These are phyloP conservation scores for Sminthurides bifidus DNA, from an alignment of 1,140 invertebrate genomes.

Conservation along the genomic window DNA sequence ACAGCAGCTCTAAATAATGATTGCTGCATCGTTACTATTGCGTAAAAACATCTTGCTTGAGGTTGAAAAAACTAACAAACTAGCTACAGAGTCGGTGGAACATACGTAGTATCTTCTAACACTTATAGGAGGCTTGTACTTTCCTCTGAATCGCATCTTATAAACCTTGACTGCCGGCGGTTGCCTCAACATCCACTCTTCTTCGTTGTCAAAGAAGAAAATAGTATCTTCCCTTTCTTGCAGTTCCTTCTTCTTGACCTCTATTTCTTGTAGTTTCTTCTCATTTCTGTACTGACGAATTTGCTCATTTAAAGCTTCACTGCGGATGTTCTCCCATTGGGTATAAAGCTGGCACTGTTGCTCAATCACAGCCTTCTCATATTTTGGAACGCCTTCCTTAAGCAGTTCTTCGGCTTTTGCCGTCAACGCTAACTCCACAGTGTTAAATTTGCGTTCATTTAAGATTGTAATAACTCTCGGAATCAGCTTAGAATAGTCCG, in stretches of 20 bases:
- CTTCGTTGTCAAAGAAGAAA: slow-evolving; percentile 39
- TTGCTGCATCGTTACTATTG: no score
- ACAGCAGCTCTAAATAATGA: no score
- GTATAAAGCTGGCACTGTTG: slow-evolving; percentile 22
- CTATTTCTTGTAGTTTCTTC: slow-evolving; percentile 31
- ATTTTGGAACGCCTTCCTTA: slow-evolving; percentile 21
- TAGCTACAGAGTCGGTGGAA: slow-evolving; percentile 15
- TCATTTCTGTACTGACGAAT: slow-evolving; percentile 29
- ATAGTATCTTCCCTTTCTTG: slow-evolving; percentile 35
- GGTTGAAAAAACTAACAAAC: no score
- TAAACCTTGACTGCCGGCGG: slow-evolving; percentile 4
- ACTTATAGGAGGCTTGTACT: slow-evolving; percentile 6
- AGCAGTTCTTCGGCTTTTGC: slow-evolving; percentile 18
- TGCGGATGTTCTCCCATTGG: slow-evolving; percentile 32
- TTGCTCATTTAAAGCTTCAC: slow-evolving; percentile 33
- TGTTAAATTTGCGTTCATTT: not conserved
- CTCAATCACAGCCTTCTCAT: slow-evolving; percentile 31
- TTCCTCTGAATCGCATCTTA: not conserved
- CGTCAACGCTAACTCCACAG: slow-evolving; percentile 9
- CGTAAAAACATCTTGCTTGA: no score
- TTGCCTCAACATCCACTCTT: slow-evolving; percentile 33
- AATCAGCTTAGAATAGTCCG: slow-evolving; percentile 11
- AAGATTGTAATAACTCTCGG: slow-evolving; percentile 10
- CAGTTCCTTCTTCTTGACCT: slow-evolving; percentile 34
- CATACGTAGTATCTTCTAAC: slow-evolving; percentile 19